A percentile compares a stretch with the other conserved stretches of the same genome.
These are phyloP conservation scores for Poeciliopsis gracilis DNA, from an alignment of 2,797 vertebrate genomes.

Conservation along the genomic window DNA sequence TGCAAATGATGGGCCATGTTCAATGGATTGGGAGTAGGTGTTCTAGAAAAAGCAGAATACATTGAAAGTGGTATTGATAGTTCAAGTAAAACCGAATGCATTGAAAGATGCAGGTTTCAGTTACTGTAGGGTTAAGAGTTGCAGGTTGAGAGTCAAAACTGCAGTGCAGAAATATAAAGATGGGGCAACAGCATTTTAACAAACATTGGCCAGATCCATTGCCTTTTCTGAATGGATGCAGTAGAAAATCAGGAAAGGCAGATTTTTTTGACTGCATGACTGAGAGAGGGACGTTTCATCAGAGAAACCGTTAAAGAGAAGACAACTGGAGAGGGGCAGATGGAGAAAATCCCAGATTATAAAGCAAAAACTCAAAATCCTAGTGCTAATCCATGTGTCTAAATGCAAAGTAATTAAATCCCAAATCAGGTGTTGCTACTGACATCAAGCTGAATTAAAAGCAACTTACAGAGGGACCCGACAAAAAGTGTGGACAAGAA, in stretches of 20 bases:
- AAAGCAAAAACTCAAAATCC: background rate
- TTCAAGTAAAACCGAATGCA: background rate
- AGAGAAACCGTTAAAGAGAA: background rate
- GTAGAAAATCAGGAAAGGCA: background rate
- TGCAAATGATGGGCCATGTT: background rate
- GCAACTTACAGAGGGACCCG: background rate
- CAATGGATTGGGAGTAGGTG: background rate
- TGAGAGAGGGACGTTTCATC: background rate
- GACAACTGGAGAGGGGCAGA: background rate
- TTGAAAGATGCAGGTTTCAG: background rate
- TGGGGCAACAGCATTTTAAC: background rate
- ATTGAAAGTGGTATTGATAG: background rate
- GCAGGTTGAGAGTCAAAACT: background rate
- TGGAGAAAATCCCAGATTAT: background rate
- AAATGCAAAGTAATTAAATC: background rate
- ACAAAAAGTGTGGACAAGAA: background rate
- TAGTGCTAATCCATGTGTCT: background rate
- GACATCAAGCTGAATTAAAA: background rate
- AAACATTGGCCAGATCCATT: background rate
- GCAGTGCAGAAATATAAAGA: background rate
- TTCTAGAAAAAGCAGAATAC: background rate
- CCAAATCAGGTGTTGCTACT: background rate
- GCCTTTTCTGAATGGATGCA: background rate
- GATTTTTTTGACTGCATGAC: background rate
- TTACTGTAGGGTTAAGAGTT: background rate